Base-by-base conservation (phyloP, 2,797 vertebrate genomes). In the Thripadectes ignobilis region DNA sequence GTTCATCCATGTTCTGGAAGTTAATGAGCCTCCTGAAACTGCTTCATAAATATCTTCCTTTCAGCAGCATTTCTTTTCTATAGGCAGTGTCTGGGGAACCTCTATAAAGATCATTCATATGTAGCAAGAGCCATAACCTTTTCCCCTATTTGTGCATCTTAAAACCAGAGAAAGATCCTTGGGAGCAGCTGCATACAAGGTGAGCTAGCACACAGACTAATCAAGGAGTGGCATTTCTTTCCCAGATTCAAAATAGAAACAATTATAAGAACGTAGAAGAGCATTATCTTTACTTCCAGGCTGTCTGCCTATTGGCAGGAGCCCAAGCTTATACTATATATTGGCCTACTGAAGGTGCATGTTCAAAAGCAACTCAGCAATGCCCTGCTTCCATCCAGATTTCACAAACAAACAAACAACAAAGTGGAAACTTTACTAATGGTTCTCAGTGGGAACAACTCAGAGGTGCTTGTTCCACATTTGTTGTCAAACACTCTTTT, bases 1-100 rank as follows among this genome's bases (percentile, higher is more conserved):
- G 76, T 94, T 95, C 88, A 89, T 39, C 41, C 80, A 27, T 57
- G 69, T 39, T 89, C 51, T 61, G 66, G 19, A 93, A 93, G 54
- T 66, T 92, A 93, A 94, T 59, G 57, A 92, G 72, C n/a, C 67
- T 78, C 74, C 77, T 85, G 67, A 85, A 95, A 48, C 26, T n/a
- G 36, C 27, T 63, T 51, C 69, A 91, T 65, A 78, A 88, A 79
- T 58, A 63, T 27, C 23, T 75, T 29, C 61, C 57, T 81, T 82
- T 84, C 83, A 75, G 75, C 69, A 82, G 88, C 68, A 30, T 68
- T 83, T 73, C 38, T 85, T 48, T 84, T 59, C 79, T 43, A 18
- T 6, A 77, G 41, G 26, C 72, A 71, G 30, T 11, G 21, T 43
- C 63, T 85, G 34, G 43, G 63, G 55, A 92, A 51, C 23, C 22